A percentile compares a stretch with the other conserved stretches of the same genome.
Evolutionary conservation across 2,888 invertebrate genomes (phyloP).

Genomic region (Congeria kusceri): DNA sequence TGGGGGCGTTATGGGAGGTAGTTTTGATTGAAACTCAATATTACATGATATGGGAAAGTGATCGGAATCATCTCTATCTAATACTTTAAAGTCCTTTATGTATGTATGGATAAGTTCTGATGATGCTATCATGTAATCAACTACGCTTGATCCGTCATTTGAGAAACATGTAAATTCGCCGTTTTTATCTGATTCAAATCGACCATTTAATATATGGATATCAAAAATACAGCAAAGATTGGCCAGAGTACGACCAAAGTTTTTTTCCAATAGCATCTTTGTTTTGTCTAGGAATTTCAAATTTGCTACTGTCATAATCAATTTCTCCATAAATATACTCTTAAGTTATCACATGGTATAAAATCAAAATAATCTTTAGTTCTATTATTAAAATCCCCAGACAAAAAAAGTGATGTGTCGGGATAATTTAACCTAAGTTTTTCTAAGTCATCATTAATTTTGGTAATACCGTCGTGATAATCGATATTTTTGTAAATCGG

Average conservation of each 20-base stretch:
- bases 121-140: neutral
- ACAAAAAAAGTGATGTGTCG: conserved; percentile 3
- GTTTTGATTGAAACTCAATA: neutral
- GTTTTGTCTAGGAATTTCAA: neutral
- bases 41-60: conserved; percentile 21
- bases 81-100: conserved; percentile 1
- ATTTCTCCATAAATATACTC: conserved; percentile 14
- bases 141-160: conserved; percentile 21
- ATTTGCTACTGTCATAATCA: conserved; percentile 3
- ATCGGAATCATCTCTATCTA: conserved; percentile 17
- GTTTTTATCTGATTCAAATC: neutral
- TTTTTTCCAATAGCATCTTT: conserved; percentile 8
- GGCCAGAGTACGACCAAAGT: conserved; percentile 3
- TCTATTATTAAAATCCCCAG: conserved; percentile 1
- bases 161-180: conserved; percentile 15
- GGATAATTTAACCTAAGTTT: conserved; percentile 8
- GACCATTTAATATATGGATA: conserved; percentile 21
- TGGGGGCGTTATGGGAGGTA: too few species aligned
- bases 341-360: conserved; percentile 11
- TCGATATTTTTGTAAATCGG: neutral
- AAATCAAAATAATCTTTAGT: conserved; percentile 15
- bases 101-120: neutral
- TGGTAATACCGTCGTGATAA: conserved; percentile 5
- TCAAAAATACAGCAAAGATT: conserved; percentile 17
- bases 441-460: conserved; percentile 1